Evolutionary conservation across 1,140 invertebrate genomes (phyloP).

Genomic region (Drosophila watanabei): DNA sequence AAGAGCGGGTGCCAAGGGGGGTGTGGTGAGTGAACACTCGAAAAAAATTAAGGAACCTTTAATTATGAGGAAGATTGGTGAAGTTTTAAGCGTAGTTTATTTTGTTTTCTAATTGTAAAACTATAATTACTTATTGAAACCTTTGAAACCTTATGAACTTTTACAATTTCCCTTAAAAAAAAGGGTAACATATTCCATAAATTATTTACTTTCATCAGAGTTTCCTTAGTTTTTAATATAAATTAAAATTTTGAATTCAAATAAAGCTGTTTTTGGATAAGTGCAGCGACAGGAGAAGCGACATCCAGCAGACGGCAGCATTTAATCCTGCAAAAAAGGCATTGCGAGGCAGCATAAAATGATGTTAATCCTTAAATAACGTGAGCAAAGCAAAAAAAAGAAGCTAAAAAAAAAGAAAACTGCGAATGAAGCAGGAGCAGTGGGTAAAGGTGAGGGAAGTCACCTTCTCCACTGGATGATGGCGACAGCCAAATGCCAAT

Average conservation of each 20-base stretch:
- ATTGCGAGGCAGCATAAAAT: slow-evolving; percentile 79
- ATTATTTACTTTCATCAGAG: not conserved
- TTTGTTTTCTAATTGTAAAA: not conserved
- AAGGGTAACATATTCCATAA: not conserved
- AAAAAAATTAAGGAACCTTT: not conserved
- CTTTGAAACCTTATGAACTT: too few species aligned
- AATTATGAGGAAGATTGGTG: not conserved
- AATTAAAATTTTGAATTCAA: not conserved
- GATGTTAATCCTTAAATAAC: slow-evolving; percentile 83
- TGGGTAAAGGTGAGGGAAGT: not conserved
- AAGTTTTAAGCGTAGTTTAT: not conserved
- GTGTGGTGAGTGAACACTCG: not conserved
- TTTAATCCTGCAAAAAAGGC: slow-evolving; percentile 83
- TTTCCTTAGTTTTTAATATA: not conserved
- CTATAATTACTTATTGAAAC: not conserved
- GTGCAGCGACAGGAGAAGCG: slow-evolving; percentile 16
- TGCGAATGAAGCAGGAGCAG: not conserved
- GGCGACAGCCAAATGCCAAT: slow-evolving; percentile 81
- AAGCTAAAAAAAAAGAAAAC: not conserved
- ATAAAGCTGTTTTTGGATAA: not conserved
- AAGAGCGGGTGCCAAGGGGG: not conserved
- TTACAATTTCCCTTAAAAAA: not conserved
- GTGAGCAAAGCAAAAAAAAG: slow-evolving; percentile 52
- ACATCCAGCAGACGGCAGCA: slow-evolving; percentile 60
- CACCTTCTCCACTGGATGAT: slow-evolving; percentile 42